phyloP scores from a whole-genome alignment of 2,888 invertebrate species.

The Apamea sordens region DNA sequence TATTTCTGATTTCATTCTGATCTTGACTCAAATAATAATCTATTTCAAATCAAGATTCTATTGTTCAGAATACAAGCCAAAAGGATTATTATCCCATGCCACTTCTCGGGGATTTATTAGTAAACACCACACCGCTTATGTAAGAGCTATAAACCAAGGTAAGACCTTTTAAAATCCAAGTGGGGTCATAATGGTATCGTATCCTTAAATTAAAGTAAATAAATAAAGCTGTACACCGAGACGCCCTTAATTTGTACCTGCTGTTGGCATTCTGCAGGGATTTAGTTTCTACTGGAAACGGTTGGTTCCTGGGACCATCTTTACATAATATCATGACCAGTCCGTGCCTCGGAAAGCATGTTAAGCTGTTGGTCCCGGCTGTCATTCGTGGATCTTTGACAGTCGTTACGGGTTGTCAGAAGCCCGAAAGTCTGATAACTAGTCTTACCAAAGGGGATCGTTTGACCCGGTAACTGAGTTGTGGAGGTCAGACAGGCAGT shows the following conservation, averaged over 20 bases:
- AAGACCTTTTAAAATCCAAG: conserved; percentile 75
- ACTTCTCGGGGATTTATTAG: conserved; percentile 30
- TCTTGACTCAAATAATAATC: neutral
- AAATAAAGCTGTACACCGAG: conserved; percentile 81
- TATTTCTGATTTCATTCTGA: neutral
- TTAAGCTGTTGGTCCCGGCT: too few relatives aligned
- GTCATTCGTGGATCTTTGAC: too few relatives aligned
- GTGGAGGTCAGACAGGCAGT: too few relatives aligned
- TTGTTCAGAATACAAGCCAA: neutral
- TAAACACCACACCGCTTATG: conserved; percentile 31
- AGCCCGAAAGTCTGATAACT: too few relatives aligned
- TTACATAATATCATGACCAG: too few relatives aligned
- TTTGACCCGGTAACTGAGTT: too few relatives aligned
- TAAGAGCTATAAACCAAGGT: conserved; percentile 48
- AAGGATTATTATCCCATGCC: neutral
- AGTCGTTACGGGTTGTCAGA: too few relatives aligned
- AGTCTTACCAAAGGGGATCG: too few relatives aligned
- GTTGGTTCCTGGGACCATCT: too few relatives aligned
- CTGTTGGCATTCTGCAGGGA: conserved; percentile 70
- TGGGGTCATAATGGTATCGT: conserved; percentile 78
- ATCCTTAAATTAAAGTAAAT: conserved; percentile 83
- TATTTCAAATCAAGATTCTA: neutral
- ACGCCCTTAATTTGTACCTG: conserved; percentile 83
- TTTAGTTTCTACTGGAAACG: conserved; percentile 53
- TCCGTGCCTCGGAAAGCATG: too few relatives aligned